phyloP scores from a whole-genome alignment of 2,888 invertebrate genomes.

The Phanerotoma sp. region DNA sequence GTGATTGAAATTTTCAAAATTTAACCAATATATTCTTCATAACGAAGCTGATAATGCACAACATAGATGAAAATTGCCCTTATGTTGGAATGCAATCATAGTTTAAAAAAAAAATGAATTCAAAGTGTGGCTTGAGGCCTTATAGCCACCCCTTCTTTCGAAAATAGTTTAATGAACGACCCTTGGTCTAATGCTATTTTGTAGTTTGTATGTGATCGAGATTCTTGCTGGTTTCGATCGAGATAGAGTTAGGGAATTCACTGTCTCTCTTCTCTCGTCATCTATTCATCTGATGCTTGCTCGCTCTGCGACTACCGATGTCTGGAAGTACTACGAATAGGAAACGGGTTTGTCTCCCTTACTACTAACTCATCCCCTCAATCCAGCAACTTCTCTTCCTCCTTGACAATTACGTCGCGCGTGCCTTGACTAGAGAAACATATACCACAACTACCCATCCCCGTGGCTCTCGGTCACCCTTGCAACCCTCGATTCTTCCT shows the following conservation, averaged over 20 bases:
- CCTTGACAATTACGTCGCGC: slow-evolving; percentile 56
- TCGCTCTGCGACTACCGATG: slow-evolving; percentile 1
- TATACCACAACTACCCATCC: slow-evolving; percentile 44
- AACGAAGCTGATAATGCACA: no score
- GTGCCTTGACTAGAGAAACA: slow-evolving; percentile 54
- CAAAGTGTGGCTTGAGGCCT: no score
- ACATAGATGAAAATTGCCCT: no score
- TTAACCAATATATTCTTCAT: no score
- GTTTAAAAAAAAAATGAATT: no score
- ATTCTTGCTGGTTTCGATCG: slow-evolving; percentile 8
- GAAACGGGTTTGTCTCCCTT: slow-evolving; percentile 8
- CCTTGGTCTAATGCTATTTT: background rate
- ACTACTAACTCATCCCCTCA: slow-evolving; percentile 22
- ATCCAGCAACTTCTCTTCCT: slow-evolving; percentile 32
- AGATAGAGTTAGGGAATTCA: background rate
- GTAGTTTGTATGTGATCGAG: no score
- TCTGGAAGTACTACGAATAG: slow-evolving; percentile 6
- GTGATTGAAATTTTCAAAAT: no score
- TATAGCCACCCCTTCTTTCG: no score
- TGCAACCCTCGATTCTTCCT: slow-evolving; percentile 18
- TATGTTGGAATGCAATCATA: no score
- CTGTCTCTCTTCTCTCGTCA: slow-evolving; percentile 4
- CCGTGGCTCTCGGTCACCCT: slow-evolving; percentile 22
- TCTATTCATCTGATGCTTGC: background rate
- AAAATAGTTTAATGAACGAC: slow-evolving; percentile 43